Base-by-base conservation (phyloP, 2,113 vertebrate genomes). In the Gymnocephalus cernua region DNA sequence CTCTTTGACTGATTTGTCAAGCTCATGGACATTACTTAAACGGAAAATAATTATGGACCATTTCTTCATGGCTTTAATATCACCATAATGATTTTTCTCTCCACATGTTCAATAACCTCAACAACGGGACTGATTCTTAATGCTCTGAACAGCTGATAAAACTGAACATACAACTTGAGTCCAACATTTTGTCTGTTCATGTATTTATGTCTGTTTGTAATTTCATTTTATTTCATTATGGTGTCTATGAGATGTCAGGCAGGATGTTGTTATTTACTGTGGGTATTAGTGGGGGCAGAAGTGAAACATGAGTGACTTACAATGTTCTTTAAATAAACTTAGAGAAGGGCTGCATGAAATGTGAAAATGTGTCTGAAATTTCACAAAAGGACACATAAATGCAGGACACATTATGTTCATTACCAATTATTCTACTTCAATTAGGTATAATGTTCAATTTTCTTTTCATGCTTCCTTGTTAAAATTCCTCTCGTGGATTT, bases 241-340 rank as follows among this genome's bases (percentile, higher is more conserved):
- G 57, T 41, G 45, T 74, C 29, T 38, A 45, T 69, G 48, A 79
- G 23, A 58, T 23, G 50, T 29, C 32, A 77, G 56, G 59, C n/a
- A 56, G 27, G 87, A 64, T 92, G 90, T 86, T 87, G 85, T 68
- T 41, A 53, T 70, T 61, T 35, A 70, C 44, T 74, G 16, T 70
- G 48, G 79, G 23, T 73, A 48, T 84, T 76, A 29, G 12, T 21
- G 53, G 48, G 32, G 48, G 54, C 45, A 53, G 29, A 61, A 59
- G 53, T 25, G 32, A 75, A 63, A 44, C 48, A 29, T 48, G 41
- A 70, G 27, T 38, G 51, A 69, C 62, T 76, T 19, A 79, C 79
- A 70, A 63, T 53, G 62, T 27, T 44, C 38, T 29, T 29, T 74
- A 3, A 75, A 29, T 56, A 61, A 47, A 78, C 72, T 67, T 58